Base-by-base conservation (phyloP, 2,888 invertebrate genomes). In the Pollenia labialis region DNA sequence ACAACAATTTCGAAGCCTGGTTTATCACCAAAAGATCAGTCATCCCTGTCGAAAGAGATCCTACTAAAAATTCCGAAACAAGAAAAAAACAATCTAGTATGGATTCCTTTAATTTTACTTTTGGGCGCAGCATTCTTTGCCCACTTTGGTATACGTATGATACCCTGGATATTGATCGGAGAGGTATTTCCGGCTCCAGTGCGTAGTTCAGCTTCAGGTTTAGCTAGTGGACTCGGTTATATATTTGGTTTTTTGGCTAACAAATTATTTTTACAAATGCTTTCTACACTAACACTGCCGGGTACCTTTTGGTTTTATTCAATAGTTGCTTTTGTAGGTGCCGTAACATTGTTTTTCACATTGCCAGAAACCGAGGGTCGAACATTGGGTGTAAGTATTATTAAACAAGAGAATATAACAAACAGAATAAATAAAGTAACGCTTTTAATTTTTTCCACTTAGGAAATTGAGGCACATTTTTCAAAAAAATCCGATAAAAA, bases 291-390 rank as follows among this genome's bases (percentile, higher is more conserved):
- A 52, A 95, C 96, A 0, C 92, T 97, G 81, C 95, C 96, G 83
- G 97, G 96, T 9, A 96, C 96, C 0, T 97, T 97, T 90, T 95
- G 96, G 90, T 94, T 97, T 44, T 96, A 97, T 91, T 95, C 95
- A 0, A 88, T 93, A 4, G 93, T 97, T 2, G 95, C 96, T 89
- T 91, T 96, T 6, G 85, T 94, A 0, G 97, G 97, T 0, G 94
- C 95, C n/a, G 85, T 95, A 4, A 92, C 95, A 10, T 93, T 97
- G 48, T 97, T 95, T 91, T 95, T 95, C 85, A 93, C 95, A 48
- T 92, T 97, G 81, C 97, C 97, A 0, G 97, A 97, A 94, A 97
- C 97, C 0, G 97, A 97, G 92, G 97, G 97, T 0, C 95, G 96
- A 90, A 95, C 95, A 0, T 92, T 97, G 58, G 90, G 89, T 16